Conservation (phyloP, 2,888 invertebrate species). For the Formica aserva region DNA sequence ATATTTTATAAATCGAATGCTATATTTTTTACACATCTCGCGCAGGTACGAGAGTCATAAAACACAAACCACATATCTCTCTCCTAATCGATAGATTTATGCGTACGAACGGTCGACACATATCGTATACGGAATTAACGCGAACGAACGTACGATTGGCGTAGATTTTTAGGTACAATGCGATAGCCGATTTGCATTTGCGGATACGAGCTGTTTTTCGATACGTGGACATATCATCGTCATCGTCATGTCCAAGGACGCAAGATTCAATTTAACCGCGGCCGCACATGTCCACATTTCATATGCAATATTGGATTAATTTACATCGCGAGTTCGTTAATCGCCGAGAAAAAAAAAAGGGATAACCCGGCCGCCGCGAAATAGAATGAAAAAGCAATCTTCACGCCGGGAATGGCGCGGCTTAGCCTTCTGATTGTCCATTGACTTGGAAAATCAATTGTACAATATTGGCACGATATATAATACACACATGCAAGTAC, state of each 20-base stretch:
- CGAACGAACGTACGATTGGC: conserved; percentile 20
- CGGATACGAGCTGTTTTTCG: conserved; percentile 33
- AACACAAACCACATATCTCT: conserved; percentile 29
- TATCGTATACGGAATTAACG: conserved; percentile 17
- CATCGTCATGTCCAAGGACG: conserved; percentile 61
- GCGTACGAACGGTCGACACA: conserved; percentile 15
- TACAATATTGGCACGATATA: conserved; percentile 64
- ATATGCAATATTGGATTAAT: conserved; percentile 71
- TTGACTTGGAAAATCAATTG: conserved; percentile 77
- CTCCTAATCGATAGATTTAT: conserved; percentile 46
- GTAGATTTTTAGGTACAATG: conserved; percentile 31
- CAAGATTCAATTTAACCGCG: conserved; percentile 61
- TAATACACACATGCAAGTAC: neutral
- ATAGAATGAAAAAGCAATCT: conserved; percentile 70
- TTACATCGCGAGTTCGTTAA: conserved; percentile 68
- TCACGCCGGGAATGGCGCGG: conserved; percentile 52
- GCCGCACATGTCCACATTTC: conserved; percentile 60
- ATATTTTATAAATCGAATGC: conserved; percentile 43
- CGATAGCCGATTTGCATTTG: conserved; percentile 11
- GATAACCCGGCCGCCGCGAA: conserved; percentile 40
- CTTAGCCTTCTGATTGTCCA: conserved; percentile 70
- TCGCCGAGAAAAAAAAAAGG: conserved; percentile 60
- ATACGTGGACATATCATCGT: conserved; percentile 35
- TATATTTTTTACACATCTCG: conserved; percentile 26
- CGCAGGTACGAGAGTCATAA: conserved; percentile 29